Evolutionary conservation across 1,140 invertebrate genomes (phyloP), one percentile per base, ranked within the genome.

Genomic region (Aradophagus sp.): DNA sequence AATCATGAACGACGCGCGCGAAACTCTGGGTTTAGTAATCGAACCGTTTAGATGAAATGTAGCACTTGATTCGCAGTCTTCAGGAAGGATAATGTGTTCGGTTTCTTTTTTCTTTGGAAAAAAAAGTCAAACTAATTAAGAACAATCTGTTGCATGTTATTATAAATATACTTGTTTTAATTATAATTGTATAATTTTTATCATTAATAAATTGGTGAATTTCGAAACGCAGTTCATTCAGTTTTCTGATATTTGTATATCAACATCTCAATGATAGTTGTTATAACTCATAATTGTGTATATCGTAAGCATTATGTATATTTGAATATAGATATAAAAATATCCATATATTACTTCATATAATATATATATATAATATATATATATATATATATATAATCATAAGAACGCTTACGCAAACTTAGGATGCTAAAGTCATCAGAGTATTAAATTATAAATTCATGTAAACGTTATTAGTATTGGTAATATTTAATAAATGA

Each of bases 361-460:
- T 61, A 50, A 29, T 29, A 29, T 29, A 29, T n/a, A n/a, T 23
- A 23, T 29, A 29, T 29, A 29, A 29, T 29, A 29, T n/a, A n/a
- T 68, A 59, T 45, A 69, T 45, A 52, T 67, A 67, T 62, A 42
- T 62, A 56, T 56, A 58, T 63, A 58, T 63, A 63, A 70, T 45
- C 26, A 41, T 70, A 66, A 74, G 61, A 74, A 62, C 58, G 63
- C 53, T 74, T 56, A 74, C 44, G 66, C 66, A 70, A 71, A 58
- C 62, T 74, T 70, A 74, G 53, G 66, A 65, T 74, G 62, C 62
- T 74, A 70, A 74, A 69, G 11, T 58, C 65, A 68, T 56, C 66
- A 62, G 67, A 78, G 73, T 78, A 79, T 80, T 80, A 71, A 79
- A 79, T 80, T 74, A 80, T 79, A 78, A 75, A 71, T 74, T 61